These are phyloP conservation scores for Erebia ligea DNA, from an alignment of 2,888 invertebrate species.

Conservation along the genomic window DNA sequence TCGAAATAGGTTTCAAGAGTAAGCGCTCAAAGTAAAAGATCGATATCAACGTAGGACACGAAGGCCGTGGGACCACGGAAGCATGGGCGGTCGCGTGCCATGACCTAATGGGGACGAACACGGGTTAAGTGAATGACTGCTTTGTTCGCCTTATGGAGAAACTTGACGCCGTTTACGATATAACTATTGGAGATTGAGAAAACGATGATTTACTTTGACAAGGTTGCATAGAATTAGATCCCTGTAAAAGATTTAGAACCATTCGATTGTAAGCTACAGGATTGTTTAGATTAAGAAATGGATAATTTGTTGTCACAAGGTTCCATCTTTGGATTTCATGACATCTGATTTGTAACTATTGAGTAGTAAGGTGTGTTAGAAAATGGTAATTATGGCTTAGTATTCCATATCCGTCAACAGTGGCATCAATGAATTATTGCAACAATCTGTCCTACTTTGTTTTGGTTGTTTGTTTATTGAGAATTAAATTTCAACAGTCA, in stretches of 20 bases:
- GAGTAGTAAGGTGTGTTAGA: background rate
- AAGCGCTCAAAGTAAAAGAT: constrained; percentile 10
- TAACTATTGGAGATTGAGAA: constrained; percentile 5
- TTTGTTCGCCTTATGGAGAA: constrained; percentile 32
- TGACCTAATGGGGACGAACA: constrained; percentile 42
- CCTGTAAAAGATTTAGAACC: background rate
- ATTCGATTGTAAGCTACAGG: background rate
- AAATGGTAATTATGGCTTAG: constrained; percentile 4
- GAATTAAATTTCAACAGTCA: background rate
- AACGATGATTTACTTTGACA: background rate
- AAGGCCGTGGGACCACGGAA: constrained; percentile 58
- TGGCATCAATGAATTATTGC: background rate
- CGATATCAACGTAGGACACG: constrained; percentile 29
- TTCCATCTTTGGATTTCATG: background rate
- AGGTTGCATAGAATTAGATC: background rate
- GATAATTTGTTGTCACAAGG: background rate
- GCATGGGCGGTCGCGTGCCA: constrained; percentile 59
- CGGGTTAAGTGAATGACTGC: constrained; percentile 31
- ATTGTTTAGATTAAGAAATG: background rate
- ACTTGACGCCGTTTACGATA: constrained; percentile 28
- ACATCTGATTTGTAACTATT: constrained; percentile 7
- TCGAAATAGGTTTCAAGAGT: background rate
- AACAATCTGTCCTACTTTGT: background rate
- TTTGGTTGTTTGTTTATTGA: constrained; percentile 6
- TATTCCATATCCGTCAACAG: background rate